Base-by-base conservation (phyloP, 2,113 vertebrate genomes). In the Oophaga pumilio region DNA sequence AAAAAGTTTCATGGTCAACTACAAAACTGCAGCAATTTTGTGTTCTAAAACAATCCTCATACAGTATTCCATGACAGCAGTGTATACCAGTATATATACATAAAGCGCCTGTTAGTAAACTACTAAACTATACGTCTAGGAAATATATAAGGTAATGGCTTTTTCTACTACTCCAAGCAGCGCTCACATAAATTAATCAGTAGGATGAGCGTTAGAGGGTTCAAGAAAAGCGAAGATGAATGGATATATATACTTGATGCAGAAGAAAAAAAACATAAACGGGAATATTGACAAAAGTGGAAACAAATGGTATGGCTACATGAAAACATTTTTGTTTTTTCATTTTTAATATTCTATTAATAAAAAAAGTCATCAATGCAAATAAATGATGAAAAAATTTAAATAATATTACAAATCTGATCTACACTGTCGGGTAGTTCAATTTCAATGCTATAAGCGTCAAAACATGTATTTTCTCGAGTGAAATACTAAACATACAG, bases 321-420 rank as follows among this genome's bases (percentile, higher is more conserved):
- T 9, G 24, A 26, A 68, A 53, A 52, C 28, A 53, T 53, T 24
- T 49, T 22, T 52, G 24, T 24, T 49, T 43, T 52, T 52, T 52
- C 13, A 11, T 24, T 57, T 79, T 79, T 60, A 80, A 80, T 83
- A 11, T 50, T 28, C 64, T 24, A 50, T 24, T 52, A 52, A 52
- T 66, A 20, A 64, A 82, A 82, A 82, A 10, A 24, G 20, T 49
- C 20, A 53, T 69, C 62, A 83, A 68, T 10, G 62, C 15, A 83
- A 68, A 53, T 52, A 68, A 28, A 57, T 49, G 33, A 33, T 68
- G 11, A 73, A 59, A 82, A 66, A 83, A 84, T 26, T 43, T 50
- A 56, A 84, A 85, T 74, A 73, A 85, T n/a, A 74, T 49, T 71
- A 71, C 64, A 71, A 20, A 49, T 71, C 52, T 73, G 82, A 84